These are phyloP conservation scores for Aphelinus certus DNA, from an alignment of 1,140 invertebrate species.

Conservation along the genomic window DNA sequence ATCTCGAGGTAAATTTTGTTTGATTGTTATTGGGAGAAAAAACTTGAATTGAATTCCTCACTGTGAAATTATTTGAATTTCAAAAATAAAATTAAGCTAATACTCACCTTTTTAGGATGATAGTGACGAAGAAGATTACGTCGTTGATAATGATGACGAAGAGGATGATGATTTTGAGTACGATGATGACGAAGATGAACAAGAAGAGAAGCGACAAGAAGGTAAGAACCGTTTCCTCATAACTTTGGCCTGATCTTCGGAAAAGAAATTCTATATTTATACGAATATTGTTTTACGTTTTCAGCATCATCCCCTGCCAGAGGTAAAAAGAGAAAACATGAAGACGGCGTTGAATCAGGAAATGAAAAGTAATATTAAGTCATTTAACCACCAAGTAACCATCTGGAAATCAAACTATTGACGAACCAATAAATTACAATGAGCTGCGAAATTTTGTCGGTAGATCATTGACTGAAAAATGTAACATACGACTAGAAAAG, in stretches of 20 bases:
- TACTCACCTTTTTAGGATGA: conserved; percentile 59
- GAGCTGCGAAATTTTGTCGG: conserved; percentile 61
- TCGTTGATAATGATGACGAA: conserved; percentile 70
- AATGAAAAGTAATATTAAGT: conserved; percentile 64
- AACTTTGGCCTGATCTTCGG: no score
- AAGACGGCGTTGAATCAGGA: conserved; percentile 65
- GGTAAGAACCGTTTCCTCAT: conserved; percentile 31
- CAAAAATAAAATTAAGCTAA: no score
- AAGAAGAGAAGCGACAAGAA: conserved; percentile 54
- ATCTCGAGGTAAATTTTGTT: conserved; percentile 71
- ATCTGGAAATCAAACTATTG: conserved; percentile 66
- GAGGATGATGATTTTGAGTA: conserved; percentile 66
- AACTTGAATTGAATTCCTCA: no score
- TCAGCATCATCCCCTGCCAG: conserved; percentile 67
- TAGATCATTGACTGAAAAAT: conserved; percentile 57
- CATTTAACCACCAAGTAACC: conserved; percentile 62
- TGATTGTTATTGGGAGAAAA: neutral
- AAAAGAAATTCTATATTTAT: neutral
- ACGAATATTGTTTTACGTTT: conserved; percentile 39
- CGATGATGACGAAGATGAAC: conserved; percentile 69
- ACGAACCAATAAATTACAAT: conserved; percentile 65
- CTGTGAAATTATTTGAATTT: no score
- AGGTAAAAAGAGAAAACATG: conserved; percentile 80
- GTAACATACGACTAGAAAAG: conserved; percentile 46
- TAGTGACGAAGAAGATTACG: conserved; percentile 72